Conservation (phyloP, 1,140 invertebrate species). For the Saccostrea echinata region DNA sequence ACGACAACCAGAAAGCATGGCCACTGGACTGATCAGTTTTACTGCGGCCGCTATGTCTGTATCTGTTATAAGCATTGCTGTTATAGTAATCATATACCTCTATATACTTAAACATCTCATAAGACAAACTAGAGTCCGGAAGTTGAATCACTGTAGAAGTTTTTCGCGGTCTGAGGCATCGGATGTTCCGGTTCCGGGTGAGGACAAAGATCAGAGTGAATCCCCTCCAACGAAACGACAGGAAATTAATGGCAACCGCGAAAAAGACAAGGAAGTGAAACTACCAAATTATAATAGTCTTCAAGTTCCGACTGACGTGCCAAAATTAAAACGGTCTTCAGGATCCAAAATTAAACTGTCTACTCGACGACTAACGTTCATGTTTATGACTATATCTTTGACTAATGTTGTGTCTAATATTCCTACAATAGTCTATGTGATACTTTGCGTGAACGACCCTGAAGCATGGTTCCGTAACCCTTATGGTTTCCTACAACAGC, state of each 20-base stretch:
- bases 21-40: slow-evolving; percentile 13
- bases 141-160: background rate
- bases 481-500: slow-evolving; percentile 40
- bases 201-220: slow-evolving; percentile 1
- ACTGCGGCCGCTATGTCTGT: slow-evolving; percentile 29
- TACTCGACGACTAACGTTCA: slow-evolving; percentile 27
- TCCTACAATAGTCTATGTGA: slow-evolving; percentile 40
- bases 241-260: slow-evolving; percentile 41
- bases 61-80: slow-evolving; percentile 23
- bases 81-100: background rate
- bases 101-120: slow-evolving; percentile 27
- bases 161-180: slow-evolving; percentile 8
- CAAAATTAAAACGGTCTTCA: slow-evolving; percentile 33
- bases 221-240: background rate
- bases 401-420: slow-evolving; percentile 44
- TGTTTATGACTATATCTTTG: slow-evolving; percentile 44
- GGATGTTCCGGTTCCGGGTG: slow-evolving; percentile 9
- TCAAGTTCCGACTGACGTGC: background rate
- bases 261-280: slow-evolving; percentile 26
- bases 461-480: slow-evolving; percentile 40
- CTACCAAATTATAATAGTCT: background rate
- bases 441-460: slow-evolving; percentile 35
- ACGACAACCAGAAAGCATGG: background rate
- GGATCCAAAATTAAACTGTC: slow-evolving; percentile 40
- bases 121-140: slow-evolving; percentile 8